Evolutionary conservation across 2,113 vertebrate genomes (phyloP), one percentile per base, ranked within the genome.

Genomic region (Pelecanoides urinatrix): DNA sequence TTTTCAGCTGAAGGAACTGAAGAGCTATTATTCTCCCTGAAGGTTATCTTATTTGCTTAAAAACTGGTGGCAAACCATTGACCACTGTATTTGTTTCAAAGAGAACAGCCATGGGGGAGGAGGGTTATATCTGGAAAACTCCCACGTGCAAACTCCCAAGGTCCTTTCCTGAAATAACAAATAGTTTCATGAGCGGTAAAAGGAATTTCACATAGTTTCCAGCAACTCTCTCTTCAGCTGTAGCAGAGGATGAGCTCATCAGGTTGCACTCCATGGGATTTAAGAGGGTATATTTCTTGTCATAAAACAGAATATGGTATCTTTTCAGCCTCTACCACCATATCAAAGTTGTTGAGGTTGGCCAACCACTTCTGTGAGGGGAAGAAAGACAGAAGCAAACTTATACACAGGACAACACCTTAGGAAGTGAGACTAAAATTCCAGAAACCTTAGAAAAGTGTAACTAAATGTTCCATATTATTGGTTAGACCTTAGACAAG

Each of bases 11-110:
- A 79, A 67, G 58, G 36, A 95, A 94, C 90, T 96, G 82, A 88
- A 88, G 86, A 78, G n/a, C 86, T 67, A 47, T 91, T 96, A 88
- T 77, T 96, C n/a, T 96, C 30, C 68, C 56, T 3, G n/a, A 92
- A 90, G 42, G 62, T 85, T 86, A 30, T 97, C 63, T 62, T 56
- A 73, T 83, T 91, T 92, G 15, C 93, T 91, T 74, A 66, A 97
- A 96, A 86, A n/a, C 45, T 94, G 44, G 84, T 93, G 92, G 88
- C 70, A 92, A 97, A 97, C 78, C 45, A 88, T 67, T 88, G 87
- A 83, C 63, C 16, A 3, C 61, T 94, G 53, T 84, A 10, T 49
- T 90, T 86, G 71, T 75, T 94, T 66, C 62, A 29, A 83, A 93
- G 49, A 74, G 40, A 86, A 65, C 44, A 88, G 15, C 34, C 17